Conservation (phyloP, 2,888 invertebrate genomes). For the Calameuta filiformis region DNA sequence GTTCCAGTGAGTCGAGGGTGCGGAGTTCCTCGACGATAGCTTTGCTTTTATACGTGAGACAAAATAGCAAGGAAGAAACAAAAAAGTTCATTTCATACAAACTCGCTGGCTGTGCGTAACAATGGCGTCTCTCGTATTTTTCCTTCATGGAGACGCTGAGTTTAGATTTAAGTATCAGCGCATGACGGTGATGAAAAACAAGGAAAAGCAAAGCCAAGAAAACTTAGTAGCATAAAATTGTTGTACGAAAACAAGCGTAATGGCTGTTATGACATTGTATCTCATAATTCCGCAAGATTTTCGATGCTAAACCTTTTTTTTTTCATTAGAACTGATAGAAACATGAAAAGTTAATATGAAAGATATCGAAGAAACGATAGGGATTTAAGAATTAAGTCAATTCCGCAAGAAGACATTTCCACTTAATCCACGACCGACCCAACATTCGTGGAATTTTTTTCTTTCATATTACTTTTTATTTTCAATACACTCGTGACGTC, state of each 20-base stretch:
- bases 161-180: neutral
- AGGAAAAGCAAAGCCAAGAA: neutral
- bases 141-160: neutral
- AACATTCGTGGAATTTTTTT: neutral
- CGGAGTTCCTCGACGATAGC: neutral
- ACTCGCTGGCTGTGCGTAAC: neutral
- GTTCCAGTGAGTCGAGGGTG: neutral
- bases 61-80: neutral
- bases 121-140: neutral
- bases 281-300: neutral
- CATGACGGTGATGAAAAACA: neutral
- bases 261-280: neutral
- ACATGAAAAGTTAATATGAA: neutral
- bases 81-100: neutral
- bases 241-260: neutral
- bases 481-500: neutral
- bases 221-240: neutral
- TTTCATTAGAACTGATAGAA: neutral
- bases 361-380: neutral
- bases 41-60: neutral
- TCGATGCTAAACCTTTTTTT: neutral
- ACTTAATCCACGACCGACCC: neutral
- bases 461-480: neutral
- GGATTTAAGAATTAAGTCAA: neutral
- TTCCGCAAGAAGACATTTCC: neutral